Evolutionary conservation across 2,888 invertebrate species (phyloP), one percentile per base, ranked within the genome.

Genomic region (Drosophila eohydei): DNA sequence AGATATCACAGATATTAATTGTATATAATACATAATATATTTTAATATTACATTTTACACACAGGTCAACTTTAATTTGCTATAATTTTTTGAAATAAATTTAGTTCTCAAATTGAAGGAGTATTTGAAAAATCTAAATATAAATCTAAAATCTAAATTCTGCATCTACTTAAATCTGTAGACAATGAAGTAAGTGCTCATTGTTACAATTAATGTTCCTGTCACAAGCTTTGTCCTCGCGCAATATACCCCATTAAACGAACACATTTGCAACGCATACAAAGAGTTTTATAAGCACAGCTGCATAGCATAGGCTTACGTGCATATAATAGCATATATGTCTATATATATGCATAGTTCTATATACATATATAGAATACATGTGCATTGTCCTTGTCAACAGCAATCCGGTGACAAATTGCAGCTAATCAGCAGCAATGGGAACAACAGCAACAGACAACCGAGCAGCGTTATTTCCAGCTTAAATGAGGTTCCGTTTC

Each of bases 331-430:
- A 16, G 50, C 32, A 32, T 32, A 50, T 50, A 32, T 48, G 9
- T 44, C 54, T 58, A 50, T 57, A 62, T 28, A 7, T 34, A 55
- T 16, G 38, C 46, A 54, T 44, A 52, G 21, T 30, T 48, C n/a
- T 62, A 34, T 41, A 51, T 73, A 61, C 40, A 62, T 65, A 56
- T 70, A 62, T 51, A 66, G 12, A 41, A 30, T 58, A 61, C 8
- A 44, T 52, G 54, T 68, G 34, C 58, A 70, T 81, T 86, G 84
- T 83, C 88, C 87, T 86, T 86, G 82, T 87, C 85, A 78, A 81
- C 71, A 44, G 77, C 34, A 52, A 52, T 84, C 55, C 59, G 52
- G 57, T 74, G 81, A 83, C 83, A 88, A 83, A 83, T 83, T 83
- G 67, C 84, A 78, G 72, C 84, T 88, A 83, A 83, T 83, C 50